Percentiles rank a stretch among this genome's conserved stretches.
These are phyloP conservation scores for Drosophila grimshawi DNA, from an alignment of 1,140 invertebrate species.

Conservation along the genomic window DNA sequence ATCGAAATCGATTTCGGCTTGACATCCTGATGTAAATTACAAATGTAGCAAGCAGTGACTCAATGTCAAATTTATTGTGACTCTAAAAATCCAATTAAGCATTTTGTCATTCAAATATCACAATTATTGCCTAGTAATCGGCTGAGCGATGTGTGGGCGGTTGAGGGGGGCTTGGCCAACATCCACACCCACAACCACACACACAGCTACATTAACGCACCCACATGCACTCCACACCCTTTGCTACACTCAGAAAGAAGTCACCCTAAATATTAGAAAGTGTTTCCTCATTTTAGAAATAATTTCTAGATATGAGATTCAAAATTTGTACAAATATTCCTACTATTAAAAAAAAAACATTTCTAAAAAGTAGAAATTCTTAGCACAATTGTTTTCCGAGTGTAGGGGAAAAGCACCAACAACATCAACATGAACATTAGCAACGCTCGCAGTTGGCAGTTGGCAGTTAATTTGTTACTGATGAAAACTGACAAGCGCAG, in stretches of 20 bases:
- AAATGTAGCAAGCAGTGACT: background rate
- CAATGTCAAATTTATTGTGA: conserved; percentile 15
- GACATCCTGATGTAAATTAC: background rate
- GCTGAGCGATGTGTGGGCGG: background rate
- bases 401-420: background rate
- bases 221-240: background rate
- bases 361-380: too few relatives aligned
- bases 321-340: too few relatives aligned
- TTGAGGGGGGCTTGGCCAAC: background rate
- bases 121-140: conserved; percentile 28
- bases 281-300: too few relatives aligned
- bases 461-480: conserved; percentile 63
- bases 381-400: too few relatives aligned
- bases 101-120: conserved; percentile 14
- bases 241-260: too few relatives aligned
- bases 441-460: background rate
- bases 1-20: too few relatives aligned
- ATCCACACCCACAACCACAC: conserved; percentile 6
- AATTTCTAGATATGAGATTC: too few relatives aligned
- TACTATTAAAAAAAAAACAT: too few relatives aligned
- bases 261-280: too few relatives aligned
- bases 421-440: background rate
- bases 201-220: background rate
- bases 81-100: conserved; percentile 14
- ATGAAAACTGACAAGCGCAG: conserved; percentile 55